A percentile compares a stretch with the other conserved stretches of the same genome.
Conservation (phyloP, 2,113 vertebrate genomes). For the Bufo gargarizans region DNA sequence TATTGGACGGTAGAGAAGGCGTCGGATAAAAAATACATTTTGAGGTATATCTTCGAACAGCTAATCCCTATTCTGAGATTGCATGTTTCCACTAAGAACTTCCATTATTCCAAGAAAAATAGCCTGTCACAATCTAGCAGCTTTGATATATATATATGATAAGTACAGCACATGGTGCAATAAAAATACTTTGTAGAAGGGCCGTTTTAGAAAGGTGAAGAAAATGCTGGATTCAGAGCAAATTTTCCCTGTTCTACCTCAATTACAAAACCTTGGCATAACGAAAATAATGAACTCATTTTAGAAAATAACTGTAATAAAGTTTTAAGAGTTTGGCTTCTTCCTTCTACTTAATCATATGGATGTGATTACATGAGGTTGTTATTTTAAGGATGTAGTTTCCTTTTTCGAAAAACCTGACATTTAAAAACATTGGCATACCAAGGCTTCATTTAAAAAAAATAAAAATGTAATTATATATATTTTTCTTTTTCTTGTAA, state of each 20-base stretch:
- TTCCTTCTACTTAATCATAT: constrained; percentile 74
- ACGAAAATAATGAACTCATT: constrained; percentile 72
- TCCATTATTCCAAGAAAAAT: constrained; percentile 45
- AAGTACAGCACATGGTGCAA: constrained; percentile 39
- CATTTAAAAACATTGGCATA: constrained; percentile 65
- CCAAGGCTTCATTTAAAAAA: too few relatives aligned
- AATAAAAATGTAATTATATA: background rate
- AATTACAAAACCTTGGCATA: constrained; percentile 67
- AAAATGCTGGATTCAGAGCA: constrained; percentile 42
- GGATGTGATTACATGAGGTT: constrained; percentile 74
- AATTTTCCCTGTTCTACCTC: constrained; percentile 53
- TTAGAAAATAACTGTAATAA: constrained; percentile 72
- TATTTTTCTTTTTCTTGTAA: background rate
- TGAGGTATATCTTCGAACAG: constrained; percentile 34
- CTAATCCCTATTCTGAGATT: constrained; percentile 48
- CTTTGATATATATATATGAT: constrained; percentile 57
- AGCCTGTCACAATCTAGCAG: constrained; percentile 46
- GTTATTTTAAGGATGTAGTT: constrained; percentile 71
- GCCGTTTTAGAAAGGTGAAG: constrained; percentile 51
- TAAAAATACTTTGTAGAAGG: constrained; percentile 36
- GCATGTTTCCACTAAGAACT: constrained; percentile 31
- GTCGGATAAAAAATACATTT: constrained; percentile 16
- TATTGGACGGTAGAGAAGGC: constrained; percentile 13
- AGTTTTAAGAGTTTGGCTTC: constrained; percentile 78
- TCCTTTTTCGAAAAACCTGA: constrained; percentile 68